Conservation (phyloP, 2,888 invertebrate genomes). For the Pollenia labialis region DNA sequence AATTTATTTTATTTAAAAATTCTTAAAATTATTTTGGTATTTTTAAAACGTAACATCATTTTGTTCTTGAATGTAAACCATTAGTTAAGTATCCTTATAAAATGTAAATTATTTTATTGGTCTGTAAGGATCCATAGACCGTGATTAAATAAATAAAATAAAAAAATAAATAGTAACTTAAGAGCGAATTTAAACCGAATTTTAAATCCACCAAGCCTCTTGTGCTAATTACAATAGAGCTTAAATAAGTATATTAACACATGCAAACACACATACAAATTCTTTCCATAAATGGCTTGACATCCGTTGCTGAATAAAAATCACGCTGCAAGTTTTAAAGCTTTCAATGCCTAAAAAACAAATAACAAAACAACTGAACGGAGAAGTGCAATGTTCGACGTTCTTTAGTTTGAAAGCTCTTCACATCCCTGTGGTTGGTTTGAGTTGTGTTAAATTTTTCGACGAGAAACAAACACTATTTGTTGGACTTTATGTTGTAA, state of each 20-base stretch:
- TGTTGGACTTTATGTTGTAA: slow-evolving; percentile 33
- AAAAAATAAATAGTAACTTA: no score
- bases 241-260: not conserved
- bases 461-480: not conserved
- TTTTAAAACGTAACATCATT: no score
- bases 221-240: not conserved
- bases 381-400: not conserved
- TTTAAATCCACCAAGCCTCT: not conserved
- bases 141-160: no score
- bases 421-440: slow-evolving; percentile 61
- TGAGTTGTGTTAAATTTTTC: slow-evolving; percentile 22
- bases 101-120: no score
- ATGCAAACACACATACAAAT: slow-evolving; percentile 13
- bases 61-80: no score
- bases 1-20: no score
- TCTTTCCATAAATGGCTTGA: not conserved
- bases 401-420: slow-evolving; percentile 37
- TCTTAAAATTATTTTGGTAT: no score
- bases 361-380: not conserved
- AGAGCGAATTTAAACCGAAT: not conserved
- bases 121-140: no score
- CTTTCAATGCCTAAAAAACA: slow-evolving; percentile 17
- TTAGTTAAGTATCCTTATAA: no score
- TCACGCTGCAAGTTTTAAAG: slow-evolving; percentile 45
- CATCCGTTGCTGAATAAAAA: slow-evolving; percentile 43